Conservation (phyloP, 1,140 invertebrate species). For the Heliconius melpomene region DNA sequence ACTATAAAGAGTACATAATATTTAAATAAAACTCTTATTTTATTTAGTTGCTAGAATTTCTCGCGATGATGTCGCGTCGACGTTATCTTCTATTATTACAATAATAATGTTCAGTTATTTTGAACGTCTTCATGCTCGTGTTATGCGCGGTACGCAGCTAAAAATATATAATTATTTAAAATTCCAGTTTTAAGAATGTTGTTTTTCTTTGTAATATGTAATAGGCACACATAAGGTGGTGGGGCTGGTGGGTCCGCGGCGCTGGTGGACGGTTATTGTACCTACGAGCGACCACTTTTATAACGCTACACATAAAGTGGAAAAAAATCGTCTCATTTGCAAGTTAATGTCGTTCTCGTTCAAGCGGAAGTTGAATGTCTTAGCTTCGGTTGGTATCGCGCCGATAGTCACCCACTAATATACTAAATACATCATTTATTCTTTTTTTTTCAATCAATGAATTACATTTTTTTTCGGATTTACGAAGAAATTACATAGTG, state of each 20-base stretch:
- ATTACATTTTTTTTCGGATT: too few species aligned
- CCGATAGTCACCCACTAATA: too few species aligned
- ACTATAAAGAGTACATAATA: background rate
- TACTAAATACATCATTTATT: too few species aligned
- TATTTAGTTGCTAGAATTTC: too few species aligned
- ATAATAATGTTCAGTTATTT: too few species aligned
- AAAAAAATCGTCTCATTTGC: conserved; percentile 26
- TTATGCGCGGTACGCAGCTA: background rate
- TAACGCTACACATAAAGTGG: conserved; percentile 5
- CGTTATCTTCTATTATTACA: too few species aligned
- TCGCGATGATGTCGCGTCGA: too few species aligned
- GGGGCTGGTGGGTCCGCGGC: background rate
- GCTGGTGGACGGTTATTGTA: conserved; percentile 31
- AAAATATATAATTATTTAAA: background rate
- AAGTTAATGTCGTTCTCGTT: conserved; percentile 24
- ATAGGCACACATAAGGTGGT: background rate
- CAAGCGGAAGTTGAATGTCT: conserved; percentile 20
- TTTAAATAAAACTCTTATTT: background rate
- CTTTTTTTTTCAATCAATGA: too few species aligned
- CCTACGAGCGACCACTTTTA: conserved; percentile 6
- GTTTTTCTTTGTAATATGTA: background rate
- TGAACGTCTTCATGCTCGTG: background rate
- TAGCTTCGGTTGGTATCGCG: background rate
- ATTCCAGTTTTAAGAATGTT: background rate
- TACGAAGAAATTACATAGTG: too few species aligned